Evolutionary conservation across 2,888 invertebrate genomes (phyloP), one percentile per base, ranked within the genome.

Genomic region (Mylabris sibirica): DNA sequence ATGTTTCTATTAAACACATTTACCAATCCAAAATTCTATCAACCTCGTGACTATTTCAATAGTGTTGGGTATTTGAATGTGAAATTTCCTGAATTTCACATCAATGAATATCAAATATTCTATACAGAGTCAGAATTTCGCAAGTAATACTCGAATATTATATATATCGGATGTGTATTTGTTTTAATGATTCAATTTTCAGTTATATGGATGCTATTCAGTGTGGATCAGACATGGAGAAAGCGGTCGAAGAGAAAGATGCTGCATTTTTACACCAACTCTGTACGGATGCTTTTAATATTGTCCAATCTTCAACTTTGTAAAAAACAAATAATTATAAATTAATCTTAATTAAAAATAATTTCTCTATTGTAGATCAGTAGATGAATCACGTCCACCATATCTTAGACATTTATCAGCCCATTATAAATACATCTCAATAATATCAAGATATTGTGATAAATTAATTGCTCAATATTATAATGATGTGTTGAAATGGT

Each of bases 1-100:
- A 62, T 75, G 11, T 82, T 77, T 73, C 59, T 81, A 17, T 69
- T 82, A 53, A 81, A 77, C 62, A 79, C 80, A 30, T 81, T 80
- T 62, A 76, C 79, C 24, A 81, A 80, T 67, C 64, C 72, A 1
- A 72, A 74, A 24, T 75, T 79, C 60, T 53, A 69, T 5, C 74
- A 77, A 57, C 73, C 77, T 9, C 71, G 74, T 26, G 78, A 79
- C 26, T 79, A 74, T 67, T 77, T 83, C 61, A 70, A 68, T 6
- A 67, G 69, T 63, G 71, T 78, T 24, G 64, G 71, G 14, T 63
- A 74, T 65, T 63, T 67, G n/a, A 70, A 72, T n/a, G 65, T 78
- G 11, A 68, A 72, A 4, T 79, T 77, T 74, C 82, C 82, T 6
- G 64, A 73, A 11, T 76, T 73, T 65, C 57, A 69, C 5, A 64